Evolutionary conservation across 2,797 vertebrate genomes (phyloP).

Genomic region (Sternotherus odoratus): DNA sequence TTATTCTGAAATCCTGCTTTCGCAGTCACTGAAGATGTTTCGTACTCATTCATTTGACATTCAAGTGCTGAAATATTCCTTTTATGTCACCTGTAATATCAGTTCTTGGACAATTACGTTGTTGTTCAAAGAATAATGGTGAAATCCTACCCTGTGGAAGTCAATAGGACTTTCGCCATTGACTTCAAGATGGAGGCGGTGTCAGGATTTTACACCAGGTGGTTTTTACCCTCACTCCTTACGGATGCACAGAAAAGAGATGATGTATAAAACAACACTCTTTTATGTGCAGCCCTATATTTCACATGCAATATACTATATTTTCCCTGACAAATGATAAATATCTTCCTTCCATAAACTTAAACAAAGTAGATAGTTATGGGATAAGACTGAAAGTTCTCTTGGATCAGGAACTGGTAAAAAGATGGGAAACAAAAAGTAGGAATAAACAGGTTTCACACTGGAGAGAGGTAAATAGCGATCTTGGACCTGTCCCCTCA

Average conservation of each 20-base stretch:
- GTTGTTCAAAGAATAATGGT: accelerated
- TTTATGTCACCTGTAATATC: not conserved
- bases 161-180: not conserved
- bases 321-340: not conserved
- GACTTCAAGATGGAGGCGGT: accelerated
- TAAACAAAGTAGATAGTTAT: not conserved
- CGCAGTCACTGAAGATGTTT: not conserved
- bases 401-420: too few relatives aligned
- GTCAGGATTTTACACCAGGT: not conserved
- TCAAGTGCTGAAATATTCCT: not conserved
- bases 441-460: too few relatives aligned
- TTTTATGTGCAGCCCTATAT: accelerated
- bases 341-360: not conserved
- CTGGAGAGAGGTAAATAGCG: too few relatives aligned
- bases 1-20: conserved; percentile 6
- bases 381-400: not conserved
- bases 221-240: not conserved
- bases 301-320: not conserved
- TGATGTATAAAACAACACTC: not conserved
- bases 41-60: not conserved
- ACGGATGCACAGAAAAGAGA: accelerated
- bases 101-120: not conserved
- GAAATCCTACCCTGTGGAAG: not conserved
- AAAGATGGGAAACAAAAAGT: too few relatives aligned
- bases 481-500: too few relatives aligned